Evolutionary conservation across 2,113 vertebrate genomes (phyloP).

Genomic region (Azemiops feae): DNA sequence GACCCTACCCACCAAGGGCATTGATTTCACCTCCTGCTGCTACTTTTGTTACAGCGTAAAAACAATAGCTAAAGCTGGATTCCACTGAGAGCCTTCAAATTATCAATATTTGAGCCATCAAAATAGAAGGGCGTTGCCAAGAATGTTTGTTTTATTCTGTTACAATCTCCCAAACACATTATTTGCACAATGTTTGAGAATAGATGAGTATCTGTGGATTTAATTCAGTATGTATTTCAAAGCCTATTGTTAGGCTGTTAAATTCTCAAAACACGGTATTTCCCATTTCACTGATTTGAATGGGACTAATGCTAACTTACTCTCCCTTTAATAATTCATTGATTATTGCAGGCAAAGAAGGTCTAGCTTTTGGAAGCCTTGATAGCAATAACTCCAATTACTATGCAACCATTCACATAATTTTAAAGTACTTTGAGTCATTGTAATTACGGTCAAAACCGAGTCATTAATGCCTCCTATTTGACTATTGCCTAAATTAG

Average conservation of each 20-base stretch:
- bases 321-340: background rate
- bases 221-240: slow-evolving; percentile 67
- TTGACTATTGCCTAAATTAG: background rate
- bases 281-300: background rate
- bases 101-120: slow-evolving; percentile 84
- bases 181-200: slow-evolving; percentile 61
- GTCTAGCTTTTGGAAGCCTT: background rate
- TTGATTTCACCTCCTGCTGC: slow-evolving; percentile 85
- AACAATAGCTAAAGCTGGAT: slow-evolving; percentile 82
- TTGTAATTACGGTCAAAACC: background rate
- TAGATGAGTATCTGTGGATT: slow-evolving; percentile 64
- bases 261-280: slow-evolving; percentile 8
- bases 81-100: slow-evolving; percentile 82
- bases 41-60: slow-evolving; percentile 86
- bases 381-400: background rate
- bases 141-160: slow-evolving; percentile 61
- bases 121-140: slow-evolving; percentile 71
- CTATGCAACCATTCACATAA: background rate
- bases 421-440: background rate
- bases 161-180: slow-evolving; percentile 62
- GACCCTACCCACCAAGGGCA: slow-evolving; percentile 89
- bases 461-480: background rate
- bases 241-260: background rate
- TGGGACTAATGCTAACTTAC: background rate
- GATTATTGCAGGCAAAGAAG: background rate